Evolutionary conservation across 2,888 invertebrate species (phyloP), one percentile per base, ranked within the genome.

Genomic region (Aricia artaxerxes): DNA sequence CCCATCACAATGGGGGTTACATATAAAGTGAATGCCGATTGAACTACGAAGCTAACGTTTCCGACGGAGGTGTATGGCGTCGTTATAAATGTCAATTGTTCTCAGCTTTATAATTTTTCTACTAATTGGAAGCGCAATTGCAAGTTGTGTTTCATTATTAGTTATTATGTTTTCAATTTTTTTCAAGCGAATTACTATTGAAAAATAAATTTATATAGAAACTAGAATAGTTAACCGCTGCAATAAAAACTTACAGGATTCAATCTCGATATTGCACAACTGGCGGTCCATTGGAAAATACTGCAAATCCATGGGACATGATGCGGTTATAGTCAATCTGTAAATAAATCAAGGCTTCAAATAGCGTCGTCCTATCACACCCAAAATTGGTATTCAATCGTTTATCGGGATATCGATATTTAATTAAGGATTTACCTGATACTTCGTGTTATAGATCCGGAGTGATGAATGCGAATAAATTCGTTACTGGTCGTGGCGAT

Each of bases 401-500:
- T 24, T 38, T 16, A 38, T 69, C 35, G 69, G 69, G 35, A 35
- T 69, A 38, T 38, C 11, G 35, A 38, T 69, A 69, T 69, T 35
- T 40, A 77, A 44, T 64, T 13, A 73, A 73, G 38, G 78, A 95
- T 96, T 49, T 94, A 98, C 98, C 98, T 97, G 95, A 98, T 98
- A 95, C 98, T 98, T 90, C 98, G 96, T 85, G 98, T 98, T 90
- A 98, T 98, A 93, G 98, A 98, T 90, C 98, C 99, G 87, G 98
- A 97, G 93, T 98, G 97, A 94, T 98, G 98, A 92, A 99, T 98
- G 86, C 99, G 97, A 92, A 99, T 98, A 95, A 99, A 99, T 95
- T 99, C 99, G 95, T 99, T 99, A 95, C 99, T 99, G 88, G 99
- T 99, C 87, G 99, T 99, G 85, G 99, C 99, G 94, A 98, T 98